Evolutionary conservation across 2,797 vertebrate species (phyloP).

Genomic region (Pogoniulus pusillus): DNA sequence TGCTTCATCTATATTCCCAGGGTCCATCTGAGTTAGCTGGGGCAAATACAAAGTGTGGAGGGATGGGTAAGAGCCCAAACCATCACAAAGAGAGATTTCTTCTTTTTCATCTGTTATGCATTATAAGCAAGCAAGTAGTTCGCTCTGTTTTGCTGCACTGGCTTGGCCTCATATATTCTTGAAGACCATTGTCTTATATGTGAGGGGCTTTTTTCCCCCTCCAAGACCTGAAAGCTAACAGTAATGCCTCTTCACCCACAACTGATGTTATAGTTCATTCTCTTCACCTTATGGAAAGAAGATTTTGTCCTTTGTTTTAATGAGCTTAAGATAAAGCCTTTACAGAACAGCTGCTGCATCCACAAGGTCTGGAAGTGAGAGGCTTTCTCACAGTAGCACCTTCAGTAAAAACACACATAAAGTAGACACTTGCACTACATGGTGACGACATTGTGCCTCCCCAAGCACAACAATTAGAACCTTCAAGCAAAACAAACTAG

Average conservation of each 20-base stretch:
- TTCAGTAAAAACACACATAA: neutral
- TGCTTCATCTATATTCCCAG: too few species aligned
- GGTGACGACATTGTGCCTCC: neutral
- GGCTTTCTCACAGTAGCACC: neutral
- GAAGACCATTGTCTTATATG: neutral
- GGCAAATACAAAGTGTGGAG: too few species aligned
- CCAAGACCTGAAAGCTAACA: neutral
- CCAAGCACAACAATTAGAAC: fast-evolving
- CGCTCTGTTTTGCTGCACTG: neutral
- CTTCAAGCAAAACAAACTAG: neutral
- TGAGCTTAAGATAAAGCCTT: conserved; percentile 57
- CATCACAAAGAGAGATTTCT: neutral
- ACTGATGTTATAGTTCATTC: neutral
- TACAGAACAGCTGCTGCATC: conserved; percentile 50
- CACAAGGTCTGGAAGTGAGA: neutral
- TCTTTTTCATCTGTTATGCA: neutral
- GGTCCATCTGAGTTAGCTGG: too few species aligned
- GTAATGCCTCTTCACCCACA: neutral
- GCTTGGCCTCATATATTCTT: neutral
- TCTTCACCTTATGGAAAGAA: conserved; percentile 37
- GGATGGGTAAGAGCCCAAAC: too few species aligned
- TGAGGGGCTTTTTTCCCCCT: neutral
- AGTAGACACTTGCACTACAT: neutral
- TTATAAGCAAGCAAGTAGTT: neutral
- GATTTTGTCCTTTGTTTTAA: conserved; percentile 52